Evolutionary conservation across 2,888 invertebrate species (phyloP), one percentile per base, ranked within the genome.

Genomic region (Drosophila quinaria): DNA sequence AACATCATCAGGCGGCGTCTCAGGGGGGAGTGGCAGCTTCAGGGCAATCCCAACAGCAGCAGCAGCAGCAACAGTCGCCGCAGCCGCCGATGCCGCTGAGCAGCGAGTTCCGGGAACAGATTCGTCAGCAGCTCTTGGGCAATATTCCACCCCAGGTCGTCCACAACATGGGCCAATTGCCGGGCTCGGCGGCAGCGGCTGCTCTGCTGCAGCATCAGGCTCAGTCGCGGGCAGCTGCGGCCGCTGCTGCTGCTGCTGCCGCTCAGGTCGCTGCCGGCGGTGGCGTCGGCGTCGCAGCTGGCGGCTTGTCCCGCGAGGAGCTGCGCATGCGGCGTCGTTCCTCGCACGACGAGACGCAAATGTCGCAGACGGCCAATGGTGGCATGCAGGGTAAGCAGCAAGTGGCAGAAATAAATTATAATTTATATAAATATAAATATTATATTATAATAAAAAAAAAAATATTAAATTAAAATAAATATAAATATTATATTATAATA

Each of bases 281-380:
- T 15, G 71, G 73, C 35, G 65, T 55, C 13, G 71, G 72, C 6
- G 74, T 22, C 29, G 51, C 44, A 19, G 37, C 61, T 6, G 78
- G 77, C 6, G 92, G 88, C 29, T 54, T 93, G 52, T 91, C 92
- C n/a, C 87, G 93, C 10, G 93, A 93, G 71, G 93, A 93, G 84
- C 73, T 93, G 63, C 90, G 93, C 46, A 91, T 93, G 90, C 90
- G 93, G 8, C 89, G 93, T 9, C 91, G 93, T 51, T 93, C 93
- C 2, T 93, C 93, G n/a, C 93, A 93, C 61, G 93, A 93, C 65
- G 93, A 93, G 74, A 92, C 92, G 0, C 93, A 93, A 86, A 86
- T 92, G 74, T 78, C 91, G 8, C 92, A 92, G 52, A 83, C 80
- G 31, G 72, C 80, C 3, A 73, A 85, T 0, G 79, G 70, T n/a